Evolutionary conservation across 2,797 vertebrate species (phyloP).

Genomic region (Psittacula echo): DNA sequence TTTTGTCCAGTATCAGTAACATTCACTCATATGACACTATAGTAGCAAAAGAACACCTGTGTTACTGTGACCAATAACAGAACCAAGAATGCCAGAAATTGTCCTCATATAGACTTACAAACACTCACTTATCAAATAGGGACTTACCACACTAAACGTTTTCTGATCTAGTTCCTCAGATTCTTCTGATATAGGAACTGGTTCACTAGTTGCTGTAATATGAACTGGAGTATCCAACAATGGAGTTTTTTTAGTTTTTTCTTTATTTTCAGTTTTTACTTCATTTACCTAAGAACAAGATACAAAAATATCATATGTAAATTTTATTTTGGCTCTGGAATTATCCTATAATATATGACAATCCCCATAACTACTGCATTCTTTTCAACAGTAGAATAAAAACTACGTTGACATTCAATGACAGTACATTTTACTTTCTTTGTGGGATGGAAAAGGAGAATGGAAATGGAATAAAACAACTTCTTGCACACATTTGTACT

Average conservation of each 20-base stretch:
- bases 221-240: constrained; percentile 85
- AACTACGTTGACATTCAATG: neutral
- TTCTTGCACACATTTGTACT: neutral
- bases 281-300: constrained; percentile 80
- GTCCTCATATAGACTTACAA: neutral
- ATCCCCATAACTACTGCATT: neutral
- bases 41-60: neutral
- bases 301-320: neutral
- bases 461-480: neutral
- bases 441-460: constrained; percentile 5
- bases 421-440: neutral
- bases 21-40: neutral
- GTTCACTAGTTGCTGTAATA: constrained; percentile 89
- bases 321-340: neutral
- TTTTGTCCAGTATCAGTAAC: neutral
- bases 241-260: constrained; percentile 85
- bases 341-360: neutral
- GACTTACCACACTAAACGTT: constrained; percentile 96
- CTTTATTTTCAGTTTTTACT: constrained; percentile 85
- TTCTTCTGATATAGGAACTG: constrained; percentile 88
- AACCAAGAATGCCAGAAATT: neutral
- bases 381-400: neutral
- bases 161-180: constrained; percentile 97
- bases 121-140: neutral
- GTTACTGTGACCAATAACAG: neutral